Evolutionary conservation across 92 coral and sea anemone genomes (phyloP), one percentile per base, ranked within the genome.

Genomic region (Bergia puertoricense): DNA sequence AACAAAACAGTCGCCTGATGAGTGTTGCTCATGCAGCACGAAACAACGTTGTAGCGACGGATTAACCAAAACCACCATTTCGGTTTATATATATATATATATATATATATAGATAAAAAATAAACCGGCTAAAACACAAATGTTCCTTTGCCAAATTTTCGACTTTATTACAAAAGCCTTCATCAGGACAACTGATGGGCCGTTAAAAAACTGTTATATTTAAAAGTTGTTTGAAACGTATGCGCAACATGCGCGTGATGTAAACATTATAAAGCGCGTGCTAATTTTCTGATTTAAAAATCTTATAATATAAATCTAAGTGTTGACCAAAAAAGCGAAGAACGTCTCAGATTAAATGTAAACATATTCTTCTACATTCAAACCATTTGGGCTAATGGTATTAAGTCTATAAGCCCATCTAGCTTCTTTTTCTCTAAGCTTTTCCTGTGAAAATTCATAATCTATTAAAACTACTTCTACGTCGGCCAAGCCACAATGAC

Each of bases 181-280:
- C 77, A 74, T 74, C 77, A 74, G 77, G 77, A 74, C 77, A 36
- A 74, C 44, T 74, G 77, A 36, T 30, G 42, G 77, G 77, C 77
- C 44, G 77, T 74, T 74, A 74, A 74, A 74, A 74, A 30, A 30
- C 42, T 74, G 56, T 50, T 36, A 30, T 74, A 74, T 14, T 7
- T 74, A 74, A 74, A 74, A 30, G 77, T 74, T 73, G 77, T 73
- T 73, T 73, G 77, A 73, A 73, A 74, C 77, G 77, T 74, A 74
- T 74, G 77, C 77, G 77, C 77, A 74, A 74, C 77, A 74, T 74
- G 77, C 44, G 40, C 77, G 77, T 73, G 77, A 73, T 73, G 77
- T 73, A 73, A 73, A 73, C 42, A 73, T 73, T 73, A 73, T 73
- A 73, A 73, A 73, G 77, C 77, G 77, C 77, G 77, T 74, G 77